Evolutionary conservation across 30 jellyfish, hydroid and myxozoan genomes (phyloP).

Genomic region (Aurelia sp.): DNA sequence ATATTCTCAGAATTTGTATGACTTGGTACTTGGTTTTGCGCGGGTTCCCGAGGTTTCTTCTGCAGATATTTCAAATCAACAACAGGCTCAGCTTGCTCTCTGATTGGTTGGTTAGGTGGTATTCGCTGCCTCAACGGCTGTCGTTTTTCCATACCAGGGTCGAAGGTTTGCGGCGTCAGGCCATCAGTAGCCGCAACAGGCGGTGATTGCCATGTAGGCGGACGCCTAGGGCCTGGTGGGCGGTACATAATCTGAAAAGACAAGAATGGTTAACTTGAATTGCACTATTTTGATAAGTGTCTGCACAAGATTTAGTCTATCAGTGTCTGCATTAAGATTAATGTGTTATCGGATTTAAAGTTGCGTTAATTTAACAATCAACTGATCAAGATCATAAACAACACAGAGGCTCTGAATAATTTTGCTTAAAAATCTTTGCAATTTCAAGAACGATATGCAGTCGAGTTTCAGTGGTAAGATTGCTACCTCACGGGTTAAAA

Average conservation of each 20-base stretch:
- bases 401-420: too few species aligned
- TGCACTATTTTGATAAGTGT: not conserved
- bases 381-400: too few species aligned
- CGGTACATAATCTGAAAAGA: constrained; percentile 62
- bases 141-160: constrained; percentile 11
- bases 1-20: not conserved
- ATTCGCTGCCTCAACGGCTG: constrained; percentile 65
- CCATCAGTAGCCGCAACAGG: constrained; percentile 34
- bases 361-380: too few species aligned
- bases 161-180: not conserved
- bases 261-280: not conserved
- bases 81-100: constrained; percentile 57
- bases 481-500: too few species aligned
- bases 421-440: too few species aligned
- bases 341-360: not conserved
- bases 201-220: constrained; percentile 72
- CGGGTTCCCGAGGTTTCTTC: constrained; percentile 38
- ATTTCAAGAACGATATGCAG: too few species aligned
- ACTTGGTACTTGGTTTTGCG: constrained; percentile 16
- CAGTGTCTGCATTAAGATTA: not conserved
- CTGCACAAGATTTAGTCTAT: not conserved
- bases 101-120: constrained; percentile 54
- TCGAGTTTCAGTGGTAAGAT: too few species aligned
- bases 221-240: constrained; percentile 54
- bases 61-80: constrained; percentile 67